Base-by-base conservation (phyloP, 2,113 vertebrate genomes). In the Trogon surrucura region DNA sequence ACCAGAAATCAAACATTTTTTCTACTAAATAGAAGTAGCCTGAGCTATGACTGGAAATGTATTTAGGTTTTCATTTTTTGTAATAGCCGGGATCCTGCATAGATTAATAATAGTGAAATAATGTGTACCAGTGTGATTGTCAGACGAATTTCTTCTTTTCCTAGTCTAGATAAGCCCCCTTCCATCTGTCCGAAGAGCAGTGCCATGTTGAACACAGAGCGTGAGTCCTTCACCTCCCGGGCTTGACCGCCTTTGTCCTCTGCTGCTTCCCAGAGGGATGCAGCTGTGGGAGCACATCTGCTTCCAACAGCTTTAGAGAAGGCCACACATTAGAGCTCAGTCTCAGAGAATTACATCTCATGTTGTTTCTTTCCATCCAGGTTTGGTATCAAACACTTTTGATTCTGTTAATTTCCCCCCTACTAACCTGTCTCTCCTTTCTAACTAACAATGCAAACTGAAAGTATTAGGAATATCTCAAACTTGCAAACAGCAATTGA, bases 51-150 rank as follows among this genome's bases (percentile, higher is more conserved):
- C 60, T 81, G 29, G 25, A 54, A 84, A 61, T 72, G 34, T 90
- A 85, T 84, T 95, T 93, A 65, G 41, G 9, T 92, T 90, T 94
- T 84, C 48, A 83, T 94, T 95, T 95, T 85, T 88, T 27, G 5
- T 91, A 74, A 92, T 75, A 96, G 50, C 77, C 60, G 41, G 61
- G 60, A 78, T 93, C 51, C 77, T 41, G 5, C 50, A 9, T 69
- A 93, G 83, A 94, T 94, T 80, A 84, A 88, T n/a, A 94, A 69
- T 22, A 58, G 44, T 62, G 71, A 90, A 90, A 93, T 80, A 83
- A 57, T 54, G 19, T 50, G 41, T 64, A 65, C 16, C 10, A 29
- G 18, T 86, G 20, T 75, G 80, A 79, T 29, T 87, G 48, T 84
- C 72, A 83, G 48, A 67, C 79, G 7, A 91, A 48, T 83, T 85